Base-by-base conservation (phyloP, 2,888 invertebrate genomes). In the Diaphora mendica region DNA sequence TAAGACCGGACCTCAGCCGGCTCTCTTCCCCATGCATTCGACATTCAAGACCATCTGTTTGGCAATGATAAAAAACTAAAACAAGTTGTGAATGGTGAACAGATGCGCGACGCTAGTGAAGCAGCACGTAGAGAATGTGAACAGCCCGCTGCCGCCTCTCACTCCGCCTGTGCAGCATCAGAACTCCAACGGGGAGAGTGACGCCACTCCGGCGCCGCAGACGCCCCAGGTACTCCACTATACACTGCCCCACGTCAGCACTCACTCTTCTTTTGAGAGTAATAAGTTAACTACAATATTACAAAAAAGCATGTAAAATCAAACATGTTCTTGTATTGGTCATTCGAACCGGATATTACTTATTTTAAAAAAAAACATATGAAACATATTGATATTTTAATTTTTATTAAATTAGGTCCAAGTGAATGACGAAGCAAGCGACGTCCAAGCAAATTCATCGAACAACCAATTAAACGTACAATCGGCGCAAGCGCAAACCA, bases 81-180 rank as follows among this genome's bases (percentile, higher is more conserved):
- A n/a, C 39, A 65, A 13, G 13, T 20, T 20, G 26, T 51, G 15
- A n/a, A 23, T 64, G 70, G 39, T 71, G 69, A 66, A 67, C 87
- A 94, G 94, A 64, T 96, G 96, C 82, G 90, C 92, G 17, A 77
- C 87, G 81, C 91, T 95, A 82, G 94, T 95, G 86, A 90, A 90
- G 59, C 91, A 91, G 82, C 94, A 94, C 89, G 90, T 91, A 5
- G 95, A 94, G 79, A 89, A 88, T 83, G 88, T 88, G 78, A 78
- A 89, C 75, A 84, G 86, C 79, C 89, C 91, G 81, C 88, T 88
- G 86, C 89, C 90, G 80, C 84, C 88, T 74, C 83, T 82, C 70
- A 69, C 72, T 75, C 74, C 76, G 74, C 76, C 77, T 7, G 42
- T 39, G 26, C 66, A n/a, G 15, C 55, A 26, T 11, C 68, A 51